Evolutionary conservation across 2,113 vertebrate genomes (phyloP), one percentile per base, ranked within the genome.

Genomic region (Hyperoodon ampullatus): DNA sequence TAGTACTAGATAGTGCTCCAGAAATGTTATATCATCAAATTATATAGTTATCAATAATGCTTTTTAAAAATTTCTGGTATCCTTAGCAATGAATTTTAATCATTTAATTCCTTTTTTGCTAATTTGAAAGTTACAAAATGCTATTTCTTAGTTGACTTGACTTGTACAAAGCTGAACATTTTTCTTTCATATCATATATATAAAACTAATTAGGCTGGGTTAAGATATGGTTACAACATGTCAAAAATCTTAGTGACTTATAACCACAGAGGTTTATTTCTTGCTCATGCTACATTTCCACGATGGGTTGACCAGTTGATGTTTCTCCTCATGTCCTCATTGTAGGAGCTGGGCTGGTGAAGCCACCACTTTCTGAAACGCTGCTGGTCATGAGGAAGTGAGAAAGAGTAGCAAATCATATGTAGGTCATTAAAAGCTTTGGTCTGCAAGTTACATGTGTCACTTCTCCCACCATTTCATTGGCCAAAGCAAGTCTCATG

Each of bases 101-200:
- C n/a, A 26, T 71, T 42, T 75, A 55, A 53, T 83, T 70, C 33
- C 3, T 53, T 74, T 65, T 19, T 91, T 75, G 28, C 16, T 83
- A 35, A 83, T 63, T 96, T 83, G 18, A 47, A 55, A 94, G 53
- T 1, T 88, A 47, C 16, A 90, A 78, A 90, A 86, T 80, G 58
- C 14, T 80, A 13, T 86, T 74, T 87, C 14, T 74, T 44, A 74
- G 16, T 55, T 86, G 55, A 63, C 50, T 53, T 53, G 53, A 53
- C 84, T 55, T 88, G 60, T 74, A 55, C 53, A 23, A 88, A 94
- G 39, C 50, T 91, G 81, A 87, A 90, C 7, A 24, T 78, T 91
- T 89, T 87, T 87, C 72, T 88, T 91, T 87, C 50, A 68, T 82
- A 89, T 94, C 26, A 24, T 63, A 28, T 58, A 93, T 28, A n/a